Conservation (phyloP, 2,797 vertebrate genomes). For the Pachyuromys duprasi region DNA sequence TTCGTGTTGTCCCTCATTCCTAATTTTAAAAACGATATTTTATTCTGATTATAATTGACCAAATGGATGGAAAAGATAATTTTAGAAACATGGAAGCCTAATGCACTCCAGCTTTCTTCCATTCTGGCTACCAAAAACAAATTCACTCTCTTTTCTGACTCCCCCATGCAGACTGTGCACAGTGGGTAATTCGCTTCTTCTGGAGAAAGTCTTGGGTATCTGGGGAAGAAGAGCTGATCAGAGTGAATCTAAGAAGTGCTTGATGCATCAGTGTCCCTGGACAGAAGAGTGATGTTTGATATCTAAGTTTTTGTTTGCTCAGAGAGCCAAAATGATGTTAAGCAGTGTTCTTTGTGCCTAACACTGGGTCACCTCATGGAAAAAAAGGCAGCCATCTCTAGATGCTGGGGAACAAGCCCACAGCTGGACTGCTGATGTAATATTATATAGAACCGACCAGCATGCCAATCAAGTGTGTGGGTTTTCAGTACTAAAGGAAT, state of each 20-base stretch:
- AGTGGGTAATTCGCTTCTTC: neutral
- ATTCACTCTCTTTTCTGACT: neutral
- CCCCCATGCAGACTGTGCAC: neutral
- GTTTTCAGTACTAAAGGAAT: neutral
- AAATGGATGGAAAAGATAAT: neutral
- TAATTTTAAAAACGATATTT: neutral
- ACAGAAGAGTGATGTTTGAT: neutral
- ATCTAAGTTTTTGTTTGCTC: neutral
- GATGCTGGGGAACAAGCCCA: neutral
- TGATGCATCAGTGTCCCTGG: neutral
- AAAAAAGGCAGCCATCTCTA: neutral
- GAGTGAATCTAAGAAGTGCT: neutral
- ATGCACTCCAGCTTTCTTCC: neutral
- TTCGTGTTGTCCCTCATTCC: neutral
- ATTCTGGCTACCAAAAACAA: neutral
- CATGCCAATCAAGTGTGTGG: neutral
- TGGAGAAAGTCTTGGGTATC: neutral
- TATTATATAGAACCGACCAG: neutral
- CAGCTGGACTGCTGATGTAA: neutral
- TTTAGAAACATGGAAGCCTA: neutral
- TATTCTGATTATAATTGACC: constrained; percentile 9
- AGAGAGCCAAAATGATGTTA: neutral
- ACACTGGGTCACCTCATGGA: neutral
- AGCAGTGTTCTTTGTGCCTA: neutral
- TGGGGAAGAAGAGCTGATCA: neutral